These are phyloP conservation scores for Otis tarda DNA, from an alignment of 2,113 vertebrate genomes.

Conservation along the genomic window DNA sequence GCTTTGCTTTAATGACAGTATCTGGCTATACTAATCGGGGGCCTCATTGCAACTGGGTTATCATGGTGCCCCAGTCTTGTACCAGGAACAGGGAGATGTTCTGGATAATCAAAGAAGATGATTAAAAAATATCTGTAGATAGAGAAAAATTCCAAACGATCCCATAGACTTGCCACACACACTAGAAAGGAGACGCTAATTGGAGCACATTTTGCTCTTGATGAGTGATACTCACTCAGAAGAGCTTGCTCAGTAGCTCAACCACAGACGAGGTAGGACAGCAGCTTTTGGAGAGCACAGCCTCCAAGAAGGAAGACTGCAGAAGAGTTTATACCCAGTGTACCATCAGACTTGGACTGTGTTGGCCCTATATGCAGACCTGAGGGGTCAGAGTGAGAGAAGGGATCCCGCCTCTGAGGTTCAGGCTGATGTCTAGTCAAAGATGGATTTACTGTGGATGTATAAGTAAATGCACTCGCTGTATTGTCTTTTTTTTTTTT, in stretches of 20 bases:
- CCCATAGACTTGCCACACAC: accelerated
- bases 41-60: background rate
- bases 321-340: background rate
- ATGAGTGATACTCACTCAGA: background rate
- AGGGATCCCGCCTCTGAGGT: background rate
- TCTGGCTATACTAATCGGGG: background rate
- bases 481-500: background rate
- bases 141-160: background rate
- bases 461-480: background rate
- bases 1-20: background rate
- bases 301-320: background rate
- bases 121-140: background rate
- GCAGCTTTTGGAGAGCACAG: background rate
- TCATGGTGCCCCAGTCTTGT: background rate
- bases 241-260: background rate
- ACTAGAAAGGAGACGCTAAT: background rate
- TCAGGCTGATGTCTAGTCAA: background rate
- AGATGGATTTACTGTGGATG: background rate
- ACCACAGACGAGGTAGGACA: background rate
- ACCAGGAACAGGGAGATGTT: background rate
- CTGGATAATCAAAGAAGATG: background rate
- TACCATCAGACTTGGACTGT: background rate
- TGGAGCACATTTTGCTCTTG: accelerated
- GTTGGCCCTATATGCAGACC: background rate
- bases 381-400: background rate